phyloP scores from a whole-genome alignment of 2,113 vertebrate genomes.

The Stomatorhinus ivindoensis region DNA sequence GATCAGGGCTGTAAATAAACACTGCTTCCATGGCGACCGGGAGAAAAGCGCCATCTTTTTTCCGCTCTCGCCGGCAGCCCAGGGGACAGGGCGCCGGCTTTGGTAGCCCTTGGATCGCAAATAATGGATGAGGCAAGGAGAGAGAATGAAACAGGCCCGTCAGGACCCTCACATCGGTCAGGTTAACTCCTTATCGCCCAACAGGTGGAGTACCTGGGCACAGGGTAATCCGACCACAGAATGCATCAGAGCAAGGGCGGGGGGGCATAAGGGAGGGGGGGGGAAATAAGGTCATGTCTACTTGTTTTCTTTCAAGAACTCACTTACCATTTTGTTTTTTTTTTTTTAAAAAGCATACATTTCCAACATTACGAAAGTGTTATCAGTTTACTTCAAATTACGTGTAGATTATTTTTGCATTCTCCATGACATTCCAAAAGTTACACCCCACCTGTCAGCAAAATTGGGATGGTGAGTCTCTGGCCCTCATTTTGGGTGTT shows the following conservation, averaged over 20 bases:
- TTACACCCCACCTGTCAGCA: background rate
- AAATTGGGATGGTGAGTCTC: background rate
- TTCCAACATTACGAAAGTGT: background rate
- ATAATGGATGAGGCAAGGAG: background rate
- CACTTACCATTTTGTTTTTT: background rate
- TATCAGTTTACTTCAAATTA: background rate
- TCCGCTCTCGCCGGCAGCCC: conserved; percentile 2
- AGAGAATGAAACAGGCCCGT: background rate
- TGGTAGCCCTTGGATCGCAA: background rate
- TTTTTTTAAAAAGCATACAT: background rate
- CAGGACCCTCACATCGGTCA: background rate
- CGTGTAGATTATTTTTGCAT: background rate
- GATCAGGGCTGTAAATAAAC: conserved; percentile 46
- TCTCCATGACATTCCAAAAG: background rate
- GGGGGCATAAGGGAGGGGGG: background rate
- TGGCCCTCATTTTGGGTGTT: background rate
- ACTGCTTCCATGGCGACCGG: conserved; percentile 46
- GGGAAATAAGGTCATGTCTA: background rate
- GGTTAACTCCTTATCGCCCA: background rate
- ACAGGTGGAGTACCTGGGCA: background rate
- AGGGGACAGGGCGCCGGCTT: background rate
- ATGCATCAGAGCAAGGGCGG: background rate
- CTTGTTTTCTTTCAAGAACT: background rate
- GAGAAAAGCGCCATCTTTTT: conserved; percentile 32
- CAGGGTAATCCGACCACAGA: background rate